Evolutionary conservation across 2,113 vertebrate genomes (phyloP), one percentile per base, ranked within the genome.

Genomic region (Grallaria varia): DNA sequence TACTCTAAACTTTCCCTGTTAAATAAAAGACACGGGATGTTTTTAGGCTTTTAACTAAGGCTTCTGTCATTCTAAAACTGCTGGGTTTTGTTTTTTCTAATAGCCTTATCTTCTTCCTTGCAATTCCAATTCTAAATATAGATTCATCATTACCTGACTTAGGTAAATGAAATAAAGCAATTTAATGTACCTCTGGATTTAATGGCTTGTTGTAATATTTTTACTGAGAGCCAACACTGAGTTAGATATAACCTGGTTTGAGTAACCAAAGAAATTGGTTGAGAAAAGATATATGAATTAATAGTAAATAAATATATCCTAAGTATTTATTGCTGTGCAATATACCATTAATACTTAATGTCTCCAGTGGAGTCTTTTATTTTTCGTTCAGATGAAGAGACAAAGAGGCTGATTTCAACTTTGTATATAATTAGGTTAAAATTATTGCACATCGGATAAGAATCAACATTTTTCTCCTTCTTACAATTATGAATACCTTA

Each of bases 111-210:
- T 63, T 90, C 30, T 68, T 62, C 31, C 18, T 77, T 84, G 21
- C 25, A 88, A 44, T n/a, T 90, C 59, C 78, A 77, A 62, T 66
- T 91, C 64, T 53, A 88, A 94, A 64, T 21, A 76, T 12, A 55
- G 42, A 72, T 89, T 93, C 78, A 80, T 74, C 47, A 72, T 90
- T 74, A 83, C 63, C 68, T 86, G 73, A 77, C 77, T 86, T 59
- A 86, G 39, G 56, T 49, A 95, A 94, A 93, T 77, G 10, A 89
- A 93, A 94, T 83, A 91, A 85, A 56, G 10, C 15, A 89, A 93
- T 91, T 63, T 35, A 74, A 80, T 55, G 37, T 44, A 39, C 13
- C 17, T 19, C 6, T 73, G 52, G 55, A 96, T 91, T 94, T 86
- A 93, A 40, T 67, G 13, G 11, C 22, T 86, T 73, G 35, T 56